Evolutionary conservation across 1,140 invertebrate species (phyloP), one percentile per base, ranked within the genome.

Genomic region (Lepidurus packardi): DNA sequence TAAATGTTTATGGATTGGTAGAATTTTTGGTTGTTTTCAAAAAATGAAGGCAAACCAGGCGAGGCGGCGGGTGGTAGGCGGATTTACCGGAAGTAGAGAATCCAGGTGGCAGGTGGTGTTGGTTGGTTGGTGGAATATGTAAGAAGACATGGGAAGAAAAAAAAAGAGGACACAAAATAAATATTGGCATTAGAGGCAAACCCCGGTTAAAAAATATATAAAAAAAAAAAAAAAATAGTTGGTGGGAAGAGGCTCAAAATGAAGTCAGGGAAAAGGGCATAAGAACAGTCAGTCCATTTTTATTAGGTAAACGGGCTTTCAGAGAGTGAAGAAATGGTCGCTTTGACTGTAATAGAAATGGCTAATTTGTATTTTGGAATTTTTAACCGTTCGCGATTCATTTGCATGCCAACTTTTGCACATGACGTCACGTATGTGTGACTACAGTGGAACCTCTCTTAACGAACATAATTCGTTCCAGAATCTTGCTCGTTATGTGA

Each of bases 111-210:
- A 65, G 53, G 53, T 65, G 53, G 53, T 65, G 53, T 65, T 65
- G 53, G 53, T 65, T 65, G 53, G 53, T 65, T 65, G 53, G 53
- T 65, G 53, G 53, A 65, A 65, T 65, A 65, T 65, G 53, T 65
- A 65, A 65, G 53, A 65, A 65, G 53, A 65, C 53, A 65, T 65
- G 53, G 53, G 53, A 65, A 65, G 53, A 65, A 65, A 65, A 65
- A 65, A 65, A 65, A 65, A 65, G 53, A 65, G 53, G 53, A 65
- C 53, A 65, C 53, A 65, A 47, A 65, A 65, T 65, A 65, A 65
- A 65, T 65, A 65, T 65, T 65, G 53, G 53, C 53, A 65, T 65
- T 65, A 65, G 53, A 65, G 53, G 53, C 53, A 65, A 21, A 65
- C 16, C 16, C 53, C 53, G 53, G 53, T 65, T n/a, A n/a, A n/a